Base-by-base conservation (phyloP, 2,888 invertebrate genomes). In the Plutella xylostella region DNA sequence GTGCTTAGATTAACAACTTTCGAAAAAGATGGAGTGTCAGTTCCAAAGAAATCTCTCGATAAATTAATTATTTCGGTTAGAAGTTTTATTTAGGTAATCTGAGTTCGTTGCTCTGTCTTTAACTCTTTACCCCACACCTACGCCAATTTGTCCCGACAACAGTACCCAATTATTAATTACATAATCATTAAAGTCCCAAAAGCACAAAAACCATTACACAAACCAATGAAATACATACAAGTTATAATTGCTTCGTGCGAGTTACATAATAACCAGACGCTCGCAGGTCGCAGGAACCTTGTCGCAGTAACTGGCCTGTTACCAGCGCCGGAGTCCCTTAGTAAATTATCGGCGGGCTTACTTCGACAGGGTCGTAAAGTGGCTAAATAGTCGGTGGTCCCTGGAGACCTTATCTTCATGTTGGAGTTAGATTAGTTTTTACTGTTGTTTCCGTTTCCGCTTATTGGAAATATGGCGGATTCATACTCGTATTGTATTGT, bases 351-450 rank as follows among this genome's bases (percentile, higher is more conserved):
- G 52, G 48, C 5, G 51, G 55, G 52, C 54, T 62, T 55, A 59
- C 58, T 63, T 60, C 55, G 62, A 65, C 61, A 64, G 59, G 62
- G 68, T 69, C 65, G 63, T 66, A 63, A 67, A 61, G 61, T 56
- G 56, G 57, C 67, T 70, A 66, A 75, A 72, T 65, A 68, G 65
- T 60, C 52, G 60, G 60, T 53, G 48, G 54, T 58, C 76, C 68
- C 69, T 47, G 50, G 72, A 70, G 69, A 55, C 42, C 30, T 71
- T 78, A 76, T 77, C 76, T 77, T 65, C 71, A 63, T 70, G 65
- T 60, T 65, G 51, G 60, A 74, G 71, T 78, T 75, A 70, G 77
- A 79, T 80, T 79, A 76, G 72, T 78, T 79, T 74, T 46, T 46
- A 35, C 43, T 18, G 42, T 68, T 77, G 68, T 69, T 68, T 61